Percentiles rank a stretch among this genome's conserved stretches.
These are phyloP conservation scores for Lycophotia porphyrea DNA, from an alignment of 2,888 invertebrate genomes.

Conservation along the genomic window DNA sequence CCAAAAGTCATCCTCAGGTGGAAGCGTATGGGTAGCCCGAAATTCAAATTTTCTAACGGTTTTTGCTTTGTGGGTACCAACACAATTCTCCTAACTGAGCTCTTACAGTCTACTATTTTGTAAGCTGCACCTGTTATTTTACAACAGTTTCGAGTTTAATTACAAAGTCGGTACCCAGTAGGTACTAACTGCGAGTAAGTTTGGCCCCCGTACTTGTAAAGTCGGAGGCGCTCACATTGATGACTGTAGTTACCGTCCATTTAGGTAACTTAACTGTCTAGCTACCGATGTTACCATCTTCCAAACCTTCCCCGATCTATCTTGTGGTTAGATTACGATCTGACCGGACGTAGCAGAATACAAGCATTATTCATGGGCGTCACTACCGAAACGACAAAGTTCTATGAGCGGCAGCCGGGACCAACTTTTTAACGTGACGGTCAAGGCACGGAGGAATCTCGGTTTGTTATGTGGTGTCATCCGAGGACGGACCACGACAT, in stretches of 20 bases:
- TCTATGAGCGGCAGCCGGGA: not conserved
- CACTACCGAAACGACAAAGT: not conserved
- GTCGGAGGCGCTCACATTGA: not conserved
- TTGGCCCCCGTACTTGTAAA: not conserved
- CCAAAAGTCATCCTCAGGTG: too few species aligned
- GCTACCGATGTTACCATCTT: not conserved
- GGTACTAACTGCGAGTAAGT: not conserved
- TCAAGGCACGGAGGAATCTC: not conserved
- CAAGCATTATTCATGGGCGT: not conserved
- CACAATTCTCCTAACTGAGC: not conserved
- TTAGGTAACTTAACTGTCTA: not conserved
- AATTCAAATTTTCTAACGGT: too few species aligned
- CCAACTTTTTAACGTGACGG: not conserved
- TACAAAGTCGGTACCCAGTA: not conserved
- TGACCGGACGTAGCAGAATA: not conserved
- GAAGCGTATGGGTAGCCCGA: too few species aligned
- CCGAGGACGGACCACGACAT: not conserved
- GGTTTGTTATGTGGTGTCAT: not conserved
- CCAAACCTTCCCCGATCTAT: not conserved
- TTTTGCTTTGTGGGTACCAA: too few species aligned
- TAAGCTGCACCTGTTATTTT: slow-evolving; percentile 5
- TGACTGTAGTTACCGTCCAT: slow-evolving; percentile 1
- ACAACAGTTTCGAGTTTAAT: slow-evolving; percentile 5
- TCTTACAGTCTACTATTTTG: not conserved
- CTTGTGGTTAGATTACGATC: not conserved